Conservation (phyloP, 2,113 vertebrate genomes). For the Oreotrochilus melanogaster region DNA sequence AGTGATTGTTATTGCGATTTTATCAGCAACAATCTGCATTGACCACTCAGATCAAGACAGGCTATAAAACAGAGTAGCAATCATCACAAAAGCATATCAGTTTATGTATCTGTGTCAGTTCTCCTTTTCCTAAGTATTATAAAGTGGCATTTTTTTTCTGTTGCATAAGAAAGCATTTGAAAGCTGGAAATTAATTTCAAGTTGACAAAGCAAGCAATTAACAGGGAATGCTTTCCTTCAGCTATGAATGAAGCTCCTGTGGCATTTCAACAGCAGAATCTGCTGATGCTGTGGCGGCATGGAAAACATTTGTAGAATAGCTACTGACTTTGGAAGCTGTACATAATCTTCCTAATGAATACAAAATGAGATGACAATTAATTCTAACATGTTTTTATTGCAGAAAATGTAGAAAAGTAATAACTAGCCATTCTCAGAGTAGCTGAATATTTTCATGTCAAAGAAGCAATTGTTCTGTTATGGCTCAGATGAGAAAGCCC, state of each 20-base stretch:
- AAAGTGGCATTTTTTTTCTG: background rate
- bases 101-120: background rate
- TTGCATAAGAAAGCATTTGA: background rate
- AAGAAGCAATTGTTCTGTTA: background rate
- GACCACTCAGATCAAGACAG: background rate
- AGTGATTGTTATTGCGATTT: background rate
- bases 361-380: background rate
- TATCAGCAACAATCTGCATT: background rate
- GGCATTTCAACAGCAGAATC: background rate
- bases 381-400: background rate
- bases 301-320: background rate
- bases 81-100: background rate
- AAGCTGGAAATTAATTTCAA: conserved; percentile 4
- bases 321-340: background rate
- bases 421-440: background rate
- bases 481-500: background rate
- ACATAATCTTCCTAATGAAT: background rate
- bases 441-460: background rate
- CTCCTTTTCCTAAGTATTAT: background rate
- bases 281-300: background rate
- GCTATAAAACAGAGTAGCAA: background rate
- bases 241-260: background rate
- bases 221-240: background rate
- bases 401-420: background rate
- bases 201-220: background rate